A percentile compares a stretch with the other conserved stretches of the same genome.
Conservation (phyloP, 2,888 invertebrate genomes). For the Athetis lepigone region DNA sequence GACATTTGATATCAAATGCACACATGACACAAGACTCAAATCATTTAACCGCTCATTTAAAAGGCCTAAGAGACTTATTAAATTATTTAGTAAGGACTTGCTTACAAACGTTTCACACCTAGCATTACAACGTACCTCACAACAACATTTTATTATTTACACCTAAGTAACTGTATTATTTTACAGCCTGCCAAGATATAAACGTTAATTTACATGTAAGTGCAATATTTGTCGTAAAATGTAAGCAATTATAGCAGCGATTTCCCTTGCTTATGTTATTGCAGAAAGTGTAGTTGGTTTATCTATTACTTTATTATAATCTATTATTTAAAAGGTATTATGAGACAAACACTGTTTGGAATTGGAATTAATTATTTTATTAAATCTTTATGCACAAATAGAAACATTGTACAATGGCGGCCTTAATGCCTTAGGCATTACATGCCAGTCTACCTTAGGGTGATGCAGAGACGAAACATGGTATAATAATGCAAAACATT, state of each 20-base stretch:
- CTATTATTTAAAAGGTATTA: too few relatives aligned
- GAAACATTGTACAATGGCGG: too few relatives aligned
- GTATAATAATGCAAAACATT: too few relatives aligned
- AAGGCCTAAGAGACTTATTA: not conserved
- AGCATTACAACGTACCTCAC: slow-evolving; percentile 45
- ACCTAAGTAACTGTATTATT: slow-evolving; percentile 53
- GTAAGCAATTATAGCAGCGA: slow-evolving; percentile 42
- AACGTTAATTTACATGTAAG: slow-evolving; percentile 73
- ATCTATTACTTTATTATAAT: too few relatives aligned
- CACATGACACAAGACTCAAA: not conserved
- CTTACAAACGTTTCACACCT: slow-evolving; percentile 28
- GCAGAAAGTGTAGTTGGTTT: too few relatives aligned
- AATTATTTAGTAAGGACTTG: not conserved
- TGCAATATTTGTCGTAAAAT: slow-evolving; percentile 73
- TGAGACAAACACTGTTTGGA: too few relatives aligned
- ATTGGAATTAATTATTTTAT: too few relatives aligned
- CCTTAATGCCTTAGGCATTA: too few relatives aligned
- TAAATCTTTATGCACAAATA: too few relatives aligned
- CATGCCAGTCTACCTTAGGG: too few relatives aligned
- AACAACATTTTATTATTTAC: slow-evolving; percentile 55
- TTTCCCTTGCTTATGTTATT: slow-evolving; percentile 41
- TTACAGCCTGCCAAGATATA: slow-evolving; percentile 52
- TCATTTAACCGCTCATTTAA: not conserved
- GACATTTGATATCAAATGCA: too few relatives aligned
- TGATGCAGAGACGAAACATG: too few relatives aligned